Conservation (phyloP, 2,888 invertebrate genomes). For the Reticulitermes lucifugus region DNA sequence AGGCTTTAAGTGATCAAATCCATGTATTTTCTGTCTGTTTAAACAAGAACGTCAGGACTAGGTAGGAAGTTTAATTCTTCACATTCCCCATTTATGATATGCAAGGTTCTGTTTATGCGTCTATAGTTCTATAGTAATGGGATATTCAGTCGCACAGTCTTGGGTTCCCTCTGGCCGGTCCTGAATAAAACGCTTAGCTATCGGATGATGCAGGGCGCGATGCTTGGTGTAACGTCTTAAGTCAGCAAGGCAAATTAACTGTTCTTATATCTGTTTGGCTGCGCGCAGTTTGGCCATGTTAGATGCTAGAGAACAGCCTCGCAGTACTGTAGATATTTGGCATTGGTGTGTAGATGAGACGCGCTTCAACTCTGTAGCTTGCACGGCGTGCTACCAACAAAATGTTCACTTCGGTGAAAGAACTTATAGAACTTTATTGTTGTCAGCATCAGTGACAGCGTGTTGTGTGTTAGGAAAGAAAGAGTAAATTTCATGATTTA, state of each 20-base stretch:
- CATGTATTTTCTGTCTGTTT: too few species aligned
- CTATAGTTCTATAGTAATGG: too few species aligned
- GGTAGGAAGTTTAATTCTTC: too few species aligned
- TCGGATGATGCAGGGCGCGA: not conserved
- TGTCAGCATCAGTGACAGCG: too few species aligned
- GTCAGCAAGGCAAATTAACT: not conserved
- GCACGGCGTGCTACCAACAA: not conserved
- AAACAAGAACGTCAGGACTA: too few species aligned
- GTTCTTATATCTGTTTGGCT: not conserved
- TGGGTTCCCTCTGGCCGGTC: slow-evolving; percentile 16
- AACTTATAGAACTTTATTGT: too few species aligned
- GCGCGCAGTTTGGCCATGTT: not conserved
- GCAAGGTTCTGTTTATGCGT: too few species aligned
- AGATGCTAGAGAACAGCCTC: not conserved
- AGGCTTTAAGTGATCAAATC: too few species aligned
- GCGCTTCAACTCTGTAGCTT: not conserved
- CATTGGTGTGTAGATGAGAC: not conserved
- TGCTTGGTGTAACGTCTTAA: not conserved
- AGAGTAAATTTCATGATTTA: too few species aligned
- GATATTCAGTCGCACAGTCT: too few species aligned
- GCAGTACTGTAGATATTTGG: slow-evolving; percentile 5
- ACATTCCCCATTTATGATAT: too few species aligned
- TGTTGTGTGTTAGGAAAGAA: too few species aligned
- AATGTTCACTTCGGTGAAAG: not conserved
- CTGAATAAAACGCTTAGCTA: slow-evolving; percentile 19